Evolutionary conservation across 2,797 vertebrate species (phyloP), one percentile per base, ranked within the genome.

Genomic region (Sebastes variabilis): DNA sequence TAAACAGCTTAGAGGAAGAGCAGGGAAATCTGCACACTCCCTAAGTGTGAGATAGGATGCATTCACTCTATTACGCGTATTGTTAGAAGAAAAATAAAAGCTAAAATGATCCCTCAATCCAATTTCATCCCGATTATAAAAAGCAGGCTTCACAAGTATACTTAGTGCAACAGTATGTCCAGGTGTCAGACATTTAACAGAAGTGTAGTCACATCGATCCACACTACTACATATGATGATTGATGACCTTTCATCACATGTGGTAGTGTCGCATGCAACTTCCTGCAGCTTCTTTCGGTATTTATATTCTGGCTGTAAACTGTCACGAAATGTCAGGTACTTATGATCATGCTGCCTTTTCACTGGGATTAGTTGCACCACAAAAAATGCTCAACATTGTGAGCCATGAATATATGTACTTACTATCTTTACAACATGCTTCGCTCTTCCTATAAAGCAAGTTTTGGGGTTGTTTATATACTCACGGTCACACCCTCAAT

Each of bases 1-100:
- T 91, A 88, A 93, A 91, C 65, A 69, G 85, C 82, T 93, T 91
- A 90, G 75, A 77, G 87, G 71, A 82, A 70, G 55, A 84, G 80
- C 72, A 58, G 80, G 30, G 70, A 79, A 83, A 88, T 81, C 68
- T 80, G 66, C 80, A 71, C 56, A 42, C 80, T 84, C 54, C 54
- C 42, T 1, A 65, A 88, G 65, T 79, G 80, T 79, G 75, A 80
- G 80, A 84, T 64, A 30, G 54, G 74, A 14, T 27, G 46, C 30
- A 36, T 86, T 80, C 34, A 38, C 64, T 73, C 55, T 20, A 22
- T 87, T 74, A 67, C 14, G 8, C 8, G 1, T 80, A 71, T 77
- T 78, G 49, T 68, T 66, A 13, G 22, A 16, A 79, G 66, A 81
- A 75, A 81, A 81, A 36, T 79, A 77, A 64, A 77, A 22, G 1